These are phyloP conservation scores for Cetoscarus ocellatus DNA, from an alignment of 2,797 vertebrate genomes.

Conservation along the genomic window DNA sequence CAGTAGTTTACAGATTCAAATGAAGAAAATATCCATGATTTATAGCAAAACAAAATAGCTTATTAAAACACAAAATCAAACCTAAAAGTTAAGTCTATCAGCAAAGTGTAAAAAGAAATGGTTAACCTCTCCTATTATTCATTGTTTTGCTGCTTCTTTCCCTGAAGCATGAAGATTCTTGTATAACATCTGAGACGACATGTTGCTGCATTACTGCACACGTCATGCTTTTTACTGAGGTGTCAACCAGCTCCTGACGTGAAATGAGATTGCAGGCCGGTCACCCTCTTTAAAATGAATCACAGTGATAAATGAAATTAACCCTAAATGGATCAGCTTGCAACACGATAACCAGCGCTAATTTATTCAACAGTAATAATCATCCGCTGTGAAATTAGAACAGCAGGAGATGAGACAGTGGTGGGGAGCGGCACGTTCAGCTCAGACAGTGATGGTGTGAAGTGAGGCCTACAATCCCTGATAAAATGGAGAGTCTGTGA, in stretches of 20 bases:
- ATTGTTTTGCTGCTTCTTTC: background rate
- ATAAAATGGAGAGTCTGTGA: no score
- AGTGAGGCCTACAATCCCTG: background rate
- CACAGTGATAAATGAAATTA: slow-evolving; percentile 14
- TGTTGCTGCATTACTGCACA: background rate
- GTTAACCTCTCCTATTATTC: no score
- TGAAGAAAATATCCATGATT: no score
- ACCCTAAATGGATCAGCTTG: slow-evolving; percentile 16
- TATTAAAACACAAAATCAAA: no score
- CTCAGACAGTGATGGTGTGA: background rate
- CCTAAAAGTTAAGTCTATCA: no score
- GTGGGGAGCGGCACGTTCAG: background rate
- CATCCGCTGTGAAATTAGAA: slow-evolving; percentile 34
- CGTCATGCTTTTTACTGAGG: background rate
- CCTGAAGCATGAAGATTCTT: no score
- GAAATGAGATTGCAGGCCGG: slow-evolving; percentile 2
- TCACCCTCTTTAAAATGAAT: background rate
- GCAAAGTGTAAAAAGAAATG: no score
- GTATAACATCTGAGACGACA: background rate
- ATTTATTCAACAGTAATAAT: slow-evolving; percentile 38
- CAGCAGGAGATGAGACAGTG: slow-evolving; percentile 15
- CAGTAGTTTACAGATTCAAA: no score
- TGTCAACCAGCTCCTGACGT: background rate
- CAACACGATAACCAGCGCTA: slow-evolving; percentile 15
- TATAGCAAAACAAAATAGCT: no score